Evolutionary conservation across 2,888 invertebrate species (phyloP).

Genomic region (Lepidonotus clava): DNA sequence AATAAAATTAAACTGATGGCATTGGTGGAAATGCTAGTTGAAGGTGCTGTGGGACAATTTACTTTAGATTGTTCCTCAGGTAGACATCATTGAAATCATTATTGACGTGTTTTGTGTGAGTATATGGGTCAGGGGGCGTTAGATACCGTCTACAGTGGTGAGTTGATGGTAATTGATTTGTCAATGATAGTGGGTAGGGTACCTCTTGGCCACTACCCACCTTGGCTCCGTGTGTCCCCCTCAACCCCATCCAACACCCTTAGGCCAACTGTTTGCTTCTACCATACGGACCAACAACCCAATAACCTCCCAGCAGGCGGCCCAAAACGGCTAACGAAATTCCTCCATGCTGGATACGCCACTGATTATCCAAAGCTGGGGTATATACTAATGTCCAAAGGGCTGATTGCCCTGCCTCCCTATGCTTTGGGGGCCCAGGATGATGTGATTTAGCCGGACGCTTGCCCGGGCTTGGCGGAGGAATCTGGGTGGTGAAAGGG

Average conservation of each 20-base stretch:
- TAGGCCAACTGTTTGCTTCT: no score
- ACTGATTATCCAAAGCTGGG: constrained; percentile 24
- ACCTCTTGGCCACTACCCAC: neutral
- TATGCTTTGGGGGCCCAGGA: neutral
- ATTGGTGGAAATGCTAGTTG: no score
- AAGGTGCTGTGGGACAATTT: no score
- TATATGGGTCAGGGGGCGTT: no score
- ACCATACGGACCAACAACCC: neutral
- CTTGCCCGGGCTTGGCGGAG: neutral
- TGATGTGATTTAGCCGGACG: constrained; percentile 7
- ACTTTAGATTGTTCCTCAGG: no score
- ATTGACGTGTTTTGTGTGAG: no score
- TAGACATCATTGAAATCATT: no score
- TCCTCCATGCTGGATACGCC: constrained; percentile 35
- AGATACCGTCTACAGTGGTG: no score
- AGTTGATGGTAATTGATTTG: constrained; percentile 16
- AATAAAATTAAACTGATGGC: no score
- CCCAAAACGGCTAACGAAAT: neutral
- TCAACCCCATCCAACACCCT: neutral
- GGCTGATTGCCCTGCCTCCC: constrained; percentile 18
- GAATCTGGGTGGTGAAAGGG: neutral
- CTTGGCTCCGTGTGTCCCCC: neutral
- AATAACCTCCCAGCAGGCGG: neutral
- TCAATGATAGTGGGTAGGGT: neutral
- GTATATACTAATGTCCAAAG: constrained; percentile 11